Percentiles rank a stretch among this genome's conserved stretches.
Evolutionary conservation across 1,140 invertebrate species (phyloP).

Genomic region (Lepidostoma basale): DNA sequence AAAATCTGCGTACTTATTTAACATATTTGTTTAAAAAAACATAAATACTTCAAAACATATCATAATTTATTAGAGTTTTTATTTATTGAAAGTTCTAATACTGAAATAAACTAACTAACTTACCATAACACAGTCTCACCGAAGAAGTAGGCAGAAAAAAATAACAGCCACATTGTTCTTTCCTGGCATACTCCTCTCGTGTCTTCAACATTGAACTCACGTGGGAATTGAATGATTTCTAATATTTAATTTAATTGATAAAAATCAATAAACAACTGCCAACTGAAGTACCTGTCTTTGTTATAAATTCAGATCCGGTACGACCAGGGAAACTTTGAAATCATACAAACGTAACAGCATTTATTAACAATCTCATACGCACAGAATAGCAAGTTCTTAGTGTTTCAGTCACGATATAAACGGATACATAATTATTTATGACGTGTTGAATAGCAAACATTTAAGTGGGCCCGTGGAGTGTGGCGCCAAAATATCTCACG

Average conservation of each 20-base stretch:
- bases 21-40: not conserved
- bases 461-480: not conserved
- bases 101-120: not conserved
- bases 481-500: constrained; percentile 29
- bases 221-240: too few species aligned
- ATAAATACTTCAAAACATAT: not conserved
- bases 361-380: too few species aligned
- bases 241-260: too few species aligned
- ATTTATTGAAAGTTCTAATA: not conserved
- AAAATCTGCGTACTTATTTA: too few species aligned
- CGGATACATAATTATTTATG: not conserved
- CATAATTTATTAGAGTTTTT: not conserved
- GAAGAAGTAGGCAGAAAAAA: not conserved
- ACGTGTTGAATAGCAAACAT: not conserved
- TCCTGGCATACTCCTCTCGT: not conserved
- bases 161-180: not conserved
- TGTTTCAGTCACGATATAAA: not conserved
- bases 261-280: too few species aligned
- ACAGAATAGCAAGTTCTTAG: too few species aligned
- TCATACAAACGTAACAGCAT: too few species aligned
- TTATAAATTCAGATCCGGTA: too few species aligned
- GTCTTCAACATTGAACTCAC: not conserved
- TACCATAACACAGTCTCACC: not conserved
- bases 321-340: too few species aligned
- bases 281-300: too few species aligned